A percentile compares a stretch with the other conserved stretches of the same genome.
Evolutionary conservation across 2,888 invertebrate species (phyloP).

Genomic region (Agrilus biguttatus): DNA sequence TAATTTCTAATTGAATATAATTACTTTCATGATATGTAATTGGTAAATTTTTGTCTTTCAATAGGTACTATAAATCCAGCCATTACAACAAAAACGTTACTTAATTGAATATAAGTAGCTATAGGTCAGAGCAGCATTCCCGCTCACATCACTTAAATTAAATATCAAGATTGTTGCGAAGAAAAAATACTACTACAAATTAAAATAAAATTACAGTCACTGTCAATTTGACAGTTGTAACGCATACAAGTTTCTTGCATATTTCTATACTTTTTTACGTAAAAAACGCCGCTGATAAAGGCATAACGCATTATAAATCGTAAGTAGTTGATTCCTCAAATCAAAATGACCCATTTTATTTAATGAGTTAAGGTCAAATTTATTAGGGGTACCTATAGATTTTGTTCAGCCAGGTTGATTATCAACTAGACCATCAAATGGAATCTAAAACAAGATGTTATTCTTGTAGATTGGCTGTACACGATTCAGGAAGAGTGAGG

Average conservation of each 20-base stretch:
- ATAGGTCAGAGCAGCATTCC: neutral
- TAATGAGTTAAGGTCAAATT: conserved; percentile 23
- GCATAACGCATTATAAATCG: conserved; percentile 10
- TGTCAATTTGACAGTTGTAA: conserved; percentile 4
- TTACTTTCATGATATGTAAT: too few species aligned
- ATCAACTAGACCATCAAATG: conserved; percentile 13
- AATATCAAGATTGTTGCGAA: neutral
- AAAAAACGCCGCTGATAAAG: neutral
- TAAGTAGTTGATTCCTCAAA: conserved; percentile 14
- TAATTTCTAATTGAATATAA: too few species aligned
- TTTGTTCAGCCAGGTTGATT: conserved; percentile 12
- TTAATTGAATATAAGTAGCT: too few species aligned
- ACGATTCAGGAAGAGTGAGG: conserved; percentile 34
- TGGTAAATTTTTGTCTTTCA: too few species aligned
- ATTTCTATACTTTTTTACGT: neutral
- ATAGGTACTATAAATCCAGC: too few species aligned
- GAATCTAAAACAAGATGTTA: conserved; percentile 23
- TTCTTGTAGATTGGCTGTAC: conserved; percentile 30
- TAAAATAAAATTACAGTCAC: neutral
- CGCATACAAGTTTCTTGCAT: neutral
- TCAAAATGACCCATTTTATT: conserved; percentile 21
- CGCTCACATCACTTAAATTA: too few species aligned
- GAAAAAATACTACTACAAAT: neutral
- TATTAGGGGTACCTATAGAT: conserved; percentile 13
- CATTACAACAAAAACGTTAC: too few species aligned